These are phyloP conservation scores for Toxotes lorentzi DNA, from an alignment of 2,797 vertebrate genomes.

Conservation along the genomic window DNA sequence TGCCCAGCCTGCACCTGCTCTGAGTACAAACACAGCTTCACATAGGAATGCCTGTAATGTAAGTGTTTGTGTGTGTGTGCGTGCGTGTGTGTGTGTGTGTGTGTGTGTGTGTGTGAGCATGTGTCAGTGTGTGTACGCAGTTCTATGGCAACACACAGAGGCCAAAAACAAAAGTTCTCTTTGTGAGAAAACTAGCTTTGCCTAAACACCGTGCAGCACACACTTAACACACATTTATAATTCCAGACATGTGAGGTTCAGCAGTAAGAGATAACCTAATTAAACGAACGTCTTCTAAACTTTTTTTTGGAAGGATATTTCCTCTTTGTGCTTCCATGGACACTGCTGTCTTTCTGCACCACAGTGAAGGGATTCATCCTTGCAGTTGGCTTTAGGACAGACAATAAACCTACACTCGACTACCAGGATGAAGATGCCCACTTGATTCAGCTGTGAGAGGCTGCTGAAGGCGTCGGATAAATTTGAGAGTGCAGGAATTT, in stretches of 20 bases:
- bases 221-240: background rate
- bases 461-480: background rate
- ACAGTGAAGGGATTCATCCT: background rate
- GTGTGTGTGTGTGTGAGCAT: too few relatives aligned
- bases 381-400: background rate
- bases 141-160: slow-evolving; percentile 30
- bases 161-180: slow-evolving; percentile 56
- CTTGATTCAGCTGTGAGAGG: background rate
- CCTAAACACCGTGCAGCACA: background rate
- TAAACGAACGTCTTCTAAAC: too few relatives aligned
- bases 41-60: slow-evolving; percentile 56
- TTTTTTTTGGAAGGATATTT: too few relatives aligned
- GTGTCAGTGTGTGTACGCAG: background rate
- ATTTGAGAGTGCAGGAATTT: background rate
- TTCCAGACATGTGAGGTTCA: too few relatives aligned
- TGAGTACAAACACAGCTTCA: slow-evolving; percentile 44
- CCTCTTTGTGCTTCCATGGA: too few relatives aligned
- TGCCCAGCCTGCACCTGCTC: slow-evolving; percentile 59
- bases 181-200: slow-evolving; percentile 28
- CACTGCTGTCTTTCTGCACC: background rate
- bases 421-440: background rate
- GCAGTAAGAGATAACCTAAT: too few relatives aligned
- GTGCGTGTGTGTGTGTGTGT: slow-evolving; percentile 29
- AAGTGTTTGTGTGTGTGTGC: slow-evolving; percentile 24
- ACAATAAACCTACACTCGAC: background rate